Base-by-base conservation (phyloP, 1,140 invertebrate species). In the Panagrolaimus sp. region DNA sequence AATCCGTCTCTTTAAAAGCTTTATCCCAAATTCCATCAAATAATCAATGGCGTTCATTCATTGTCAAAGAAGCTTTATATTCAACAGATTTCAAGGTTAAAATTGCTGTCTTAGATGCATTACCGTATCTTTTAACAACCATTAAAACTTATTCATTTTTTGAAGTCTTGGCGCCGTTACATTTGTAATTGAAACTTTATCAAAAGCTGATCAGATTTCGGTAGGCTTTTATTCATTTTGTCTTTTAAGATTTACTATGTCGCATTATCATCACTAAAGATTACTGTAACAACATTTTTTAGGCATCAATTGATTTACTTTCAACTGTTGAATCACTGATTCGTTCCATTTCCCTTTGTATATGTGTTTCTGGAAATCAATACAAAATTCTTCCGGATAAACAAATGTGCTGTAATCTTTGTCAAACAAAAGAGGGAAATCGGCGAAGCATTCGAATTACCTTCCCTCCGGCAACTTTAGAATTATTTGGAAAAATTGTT, bases 51-150 rank as follows among this genome's bases (percentile, higher is more conserved):
- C 52, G 52, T 21, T n/a, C 52, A 26, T 12, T 26, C 5, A n/a
- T 58, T 21, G 14, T 58, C 52, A 58, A 58, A 58, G 21, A 58
- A 21, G 52, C 28, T 12, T 58, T 58, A 26, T 21, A 21, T 26
- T 28, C 28, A n/a, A 21, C 52, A n/a, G 52, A 21, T 26, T 21
- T n/a, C 8, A 10, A 12, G 3, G 52, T 58, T 28, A 10, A 26
- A 21, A 28, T 58, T 3, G 12, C 52, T n/a, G n/a, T n/a, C 1
- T n/a, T 58, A 10, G 21, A 58, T n/a, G 15, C 52, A 58, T 21
- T 58, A 28, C 52, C 15, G 10, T 21, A 26, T 12, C 14, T 58
- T n/a, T 21, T 21, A 12, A 28, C 12, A 4, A 12, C 52, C 14
- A 1, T 58, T 12, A 12, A 21, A 21, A 12, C 15, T 12, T 58